Conservation (phyloP, 2,888 invertebrate genomes). For the Ophion obscuratus region DNA sequence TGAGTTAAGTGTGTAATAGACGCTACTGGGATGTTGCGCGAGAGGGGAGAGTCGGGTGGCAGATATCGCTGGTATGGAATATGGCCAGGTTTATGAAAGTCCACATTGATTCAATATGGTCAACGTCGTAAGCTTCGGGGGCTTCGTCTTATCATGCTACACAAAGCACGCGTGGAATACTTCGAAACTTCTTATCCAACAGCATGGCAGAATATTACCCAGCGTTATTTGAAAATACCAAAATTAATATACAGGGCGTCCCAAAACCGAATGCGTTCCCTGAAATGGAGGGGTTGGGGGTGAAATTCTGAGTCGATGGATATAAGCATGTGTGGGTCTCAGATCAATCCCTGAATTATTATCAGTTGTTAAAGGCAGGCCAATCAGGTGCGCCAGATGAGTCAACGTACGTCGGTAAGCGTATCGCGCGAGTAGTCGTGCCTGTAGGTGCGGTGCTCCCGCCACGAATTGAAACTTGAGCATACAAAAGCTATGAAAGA, state of each 20-base stretch:
- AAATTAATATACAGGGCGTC: conserved; percentile 7
- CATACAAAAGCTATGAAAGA: not conserved
- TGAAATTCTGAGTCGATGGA: no score
- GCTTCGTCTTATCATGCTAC: conserved; percentile 46
- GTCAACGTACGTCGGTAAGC: no score
- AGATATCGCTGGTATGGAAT: conserved; percentile 32
- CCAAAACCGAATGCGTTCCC: no score
- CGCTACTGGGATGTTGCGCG: conserved; percentile 23
- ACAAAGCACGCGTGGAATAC: conserved; percentile 25
- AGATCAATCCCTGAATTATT: no score
- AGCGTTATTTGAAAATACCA: conserved; percentile 21
- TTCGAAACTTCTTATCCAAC: conserved; percentile 28
- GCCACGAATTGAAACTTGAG: not conserved
- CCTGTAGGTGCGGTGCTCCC: no score
- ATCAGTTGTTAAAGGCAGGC: no score
- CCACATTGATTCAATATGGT: conserved; percentile 64
- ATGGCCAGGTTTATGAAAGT: conserved; percentile 62
- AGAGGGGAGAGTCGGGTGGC: not conserved
- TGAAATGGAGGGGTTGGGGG: no score
- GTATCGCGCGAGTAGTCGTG: no score
- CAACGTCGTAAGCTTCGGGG: conserved; percentile 48
- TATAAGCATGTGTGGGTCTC: no score
- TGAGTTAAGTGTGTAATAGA: conserved; percentile 70
- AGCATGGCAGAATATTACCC: conserved; percentile 1
- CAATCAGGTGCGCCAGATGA: no score